These are phyloP conservation scores for Notodonta ziczac DNA, from an alignment of 2,888 invertebrate genomes.

Conservation along the genomic window DNA sequence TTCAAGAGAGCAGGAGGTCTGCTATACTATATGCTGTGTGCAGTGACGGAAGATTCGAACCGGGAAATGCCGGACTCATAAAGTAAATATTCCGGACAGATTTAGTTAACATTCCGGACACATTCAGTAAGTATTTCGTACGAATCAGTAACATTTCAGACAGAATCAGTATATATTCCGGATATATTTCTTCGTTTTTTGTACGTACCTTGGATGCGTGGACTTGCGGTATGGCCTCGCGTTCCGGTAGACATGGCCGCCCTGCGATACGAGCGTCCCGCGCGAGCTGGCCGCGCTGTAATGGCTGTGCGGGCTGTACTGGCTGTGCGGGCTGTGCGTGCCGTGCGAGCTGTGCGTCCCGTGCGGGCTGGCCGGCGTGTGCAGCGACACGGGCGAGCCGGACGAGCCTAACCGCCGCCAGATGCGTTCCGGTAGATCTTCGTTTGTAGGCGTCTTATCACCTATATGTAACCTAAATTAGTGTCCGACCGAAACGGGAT, in stretches of 20 bases:
- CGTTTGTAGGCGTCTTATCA: slow-evolving; percentile 70
- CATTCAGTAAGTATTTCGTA: too few species aligned
- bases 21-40: too few species aligned
- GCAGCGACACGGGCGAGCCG: slow-evolving; percentile 54
- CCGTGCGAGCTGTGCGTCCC: too few species aligned
- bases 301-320: slow-evolving; percentile 27
- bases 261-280: slow-evolving; percentile 82
- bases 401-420: slow-evolving; percentile 31
- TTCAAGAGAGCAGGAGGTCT: too few species aligned
- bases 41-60: too few species aligned
- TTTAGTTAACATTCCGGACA: too few species aligned
- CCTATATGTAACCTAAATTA: slow-evolving; percentile 38
- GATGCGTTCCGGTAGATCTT: slow-evolving; percentile 34
- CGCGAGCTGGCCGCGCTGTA: slow-evolving; percentile 76
- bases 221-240: slow-evolving; percentile 67
- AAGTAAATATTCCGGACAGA: too few species aligned
- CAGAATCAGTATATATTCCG: too few species aligned
- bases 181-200: background rate
- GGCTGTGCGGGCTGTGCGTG: too few species aligned
- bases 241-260: slow-evolving; percentile 81
- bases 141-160: too few species aligned
- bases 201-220: slow-evolving; percentile 55
- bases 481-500: too few species aligned
- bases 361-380: slow-evolving; percentile 52
- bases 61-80: too few species aligned